Conservation (phyloP, 2,888 invertebrate species). For the Acholoe squamosa region DNA sequence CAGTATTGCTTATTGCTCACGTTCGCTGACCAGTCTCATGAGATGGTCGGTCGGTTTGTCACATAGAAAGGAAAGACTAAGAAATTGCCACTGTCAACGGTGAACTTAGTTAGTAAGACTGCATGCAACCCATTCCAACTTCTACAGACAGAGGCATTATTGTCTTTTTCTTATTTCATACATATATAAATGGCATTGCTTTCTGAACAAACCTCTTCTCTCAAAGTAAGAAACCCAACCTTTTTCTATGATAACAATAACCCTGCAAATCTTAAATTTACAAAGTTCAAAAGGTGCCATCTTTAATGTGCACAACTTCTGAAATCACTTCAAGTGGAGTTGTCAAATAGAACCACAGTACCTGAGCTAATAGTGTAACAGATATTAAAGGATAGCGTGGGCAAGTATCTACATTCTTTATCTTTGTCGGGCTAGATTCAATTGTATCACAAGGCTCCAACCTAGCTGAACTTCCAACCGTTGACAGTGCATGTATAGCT, state of each 20-base stretch:
- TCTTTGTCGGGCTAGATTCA: slow-evolving; percentile 37
- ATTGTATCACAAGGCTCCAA: slow-evolving; percentile 38
- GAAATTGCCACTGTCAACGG: slow-evolving; percentile 44
- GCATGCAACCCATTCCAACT: slow-evolving; percentile 17
- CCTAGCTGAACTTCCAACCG: slow-evolving; percentile 22
- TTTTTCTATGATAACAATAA: slow-evolving; percentile 9
- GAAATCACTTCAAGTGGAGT: slow-evolving; percentile 56
- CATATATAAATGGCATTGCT: slow-evolving; percentile 14
- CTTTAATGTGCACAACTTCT: slow-evolving; percentile 15
- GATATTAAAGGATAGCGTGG: not conserved
- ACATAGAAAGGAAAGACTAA: slow-evolving; percentile 22
- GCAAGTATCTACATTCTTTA: not conserved
- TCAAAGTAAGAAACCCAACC: not conserved
- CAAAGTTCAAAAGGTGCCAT: slow-evolving; percentile 4
- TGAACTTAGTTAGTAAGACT: not conserved
- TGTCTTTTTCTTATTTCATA: not conserved
- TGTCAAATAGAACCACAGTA: slow-evolving; percentile 57
- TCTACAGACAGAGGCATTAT: slow-evolving; percentile 10
- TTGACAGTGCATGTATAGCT: slow-evolving; percentile 49
- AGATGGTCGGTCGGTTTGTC: not conserved
- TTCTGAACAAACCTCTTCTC: not conserved
- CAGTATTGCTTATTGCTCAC: slow-evolving; percentile 58
- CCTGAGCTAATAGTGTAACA: slow-evolving; percentile 52
- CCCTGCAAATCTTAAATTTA: not conserved
- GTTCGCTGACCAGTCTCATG: not conserved